A percentile compares a stretch with the other conserved stretches of the same genome.
phyloP scores from a whole-genome alignment of 2,888 invertebrate species.

The Dolichopus griseipennis region DNA sequence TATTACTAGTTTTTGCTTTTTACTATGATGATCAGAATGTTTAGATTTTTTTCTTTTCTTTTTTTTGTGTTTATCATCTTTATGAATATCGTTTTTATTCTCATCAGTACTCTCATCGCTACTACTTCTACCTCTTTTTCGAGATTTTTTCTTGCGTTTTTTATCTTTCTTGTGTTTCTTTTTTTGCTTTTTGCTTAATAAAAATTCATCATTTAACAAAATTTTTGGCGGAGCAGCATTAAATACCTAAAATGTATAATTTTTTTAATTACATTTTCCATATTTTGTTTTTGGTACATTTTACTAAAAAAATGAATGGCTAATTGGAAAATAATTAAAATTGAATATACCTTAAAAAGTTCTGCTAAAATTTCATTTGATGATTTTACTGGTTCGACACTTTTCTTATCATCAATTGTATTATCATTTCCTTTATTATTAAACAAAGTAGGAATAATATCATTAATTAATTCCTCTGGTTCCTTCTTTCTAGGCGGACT shows the following conservation, averaged over 20 bases:
- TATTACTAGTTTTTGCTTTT: slow-evolving; percentile 26
- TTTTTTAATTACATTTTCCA: background rate
- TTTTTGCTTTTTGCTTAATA: slow-evolving; percentile 31
- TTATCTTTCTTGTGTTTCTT: slow-evolving; percentile 38
- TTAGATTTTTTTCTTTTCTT: slow-evolving; percentile 22
- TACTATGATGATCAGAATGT: slow-evolving; percentile 28
- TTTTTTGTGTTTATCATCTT: slow-evolving; percentile 27
- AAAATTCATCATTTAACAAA: slow-evolving; percentile 44
- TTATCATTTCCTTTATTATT: background rate
- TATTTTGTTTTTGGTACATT: too few species aligned
- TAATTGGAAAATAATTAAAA: too few species aligned
- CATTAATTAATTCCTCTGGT: slow-evolving; percentile 12
- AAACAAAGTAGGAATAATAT: slow-evolving; percentile 9
- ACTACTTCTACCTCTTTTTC: slow-evolving; percentile 28
- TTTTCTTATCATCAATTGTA: slow-evolving; percentile 33
- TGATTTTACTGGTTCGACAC: slow-evolving; percentile 37
- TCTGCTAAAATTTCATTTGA: slow-evolving; percentile 68
- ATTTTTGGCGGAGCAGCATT: slow-evolving; percentile 61
- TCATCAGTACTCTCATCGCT: slow-evolving; percentile 23
- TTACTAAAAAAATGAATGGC: too few species aligned
- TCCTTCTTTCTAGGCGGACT: slow-evolving; percentile 17
- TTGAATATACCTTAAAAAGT: slow-evolving; percentile 51
- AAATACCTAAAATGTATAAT: slow-evolving; percentile 45
- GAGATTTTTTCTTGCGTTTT: slow-evolving; percentile 38
- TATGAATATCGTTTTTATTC: slow-evolving; percentile 23